Percentiles rank a stretch among this genome's conserved stretches.
phyloP scores from a whole-genome alignment of 2,113 vertebrate genomes.

The Megalops atlanticus region DNA sequence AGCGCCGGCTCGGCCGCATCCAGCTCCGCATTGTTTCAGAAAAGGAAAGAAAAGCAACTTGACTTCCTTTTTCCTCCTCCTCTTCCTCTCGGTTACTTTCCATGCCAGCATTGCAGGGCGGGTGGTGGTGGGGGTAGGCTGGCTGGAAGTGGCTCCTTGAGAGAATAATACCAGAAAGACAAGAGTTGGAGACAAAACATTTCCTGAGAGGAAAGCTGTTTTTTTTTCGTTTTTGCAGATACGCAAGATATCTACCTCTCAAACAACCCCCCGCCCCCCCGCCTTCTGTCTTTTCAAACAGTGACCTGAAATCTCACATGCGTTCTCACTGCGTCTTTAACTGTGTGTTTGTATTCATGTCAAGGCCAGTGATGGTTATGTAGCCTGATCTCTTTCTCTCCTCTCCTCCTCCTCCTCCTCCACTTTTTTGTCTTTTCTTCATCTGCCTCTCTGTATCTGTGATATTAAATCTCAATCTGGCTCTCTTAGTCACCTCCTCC shows the following conservation, averaged over 20 bases:
- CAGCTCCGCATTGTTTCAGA: constrained; percentile 39
- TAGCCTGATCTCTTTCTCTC: neutral
- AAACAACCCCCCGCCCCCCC: neutral
- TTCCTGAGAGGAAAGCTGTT: constrained; percentile 36
- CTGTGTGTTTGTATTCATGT: no score
- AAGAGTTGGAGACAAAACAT: constrained; percentile 18
- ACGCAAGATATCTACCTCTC: neutral
- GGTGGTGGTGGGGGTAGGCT: neutral
- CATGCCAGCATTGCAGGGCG: neutral
- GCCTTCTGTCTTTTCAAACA: neutral
- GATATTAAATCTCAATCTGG: no score
- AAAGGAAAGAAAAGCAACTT: constrained; percentile 33
- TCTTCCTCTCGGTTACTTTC: constrained; percentile 16
- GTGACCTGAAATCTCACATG: no score
- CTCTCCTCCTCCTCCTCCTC: no score
- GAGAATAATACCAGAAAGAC: constrained; percentile 25
- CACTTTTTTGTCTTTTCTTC: no score
- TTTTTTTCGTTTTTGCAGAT: constrained; percentile 13
- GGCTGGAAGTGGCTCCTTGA: constrained; percentile 26
- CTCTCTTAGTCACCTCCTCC: no score
- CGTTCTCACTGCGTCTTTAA: no score
- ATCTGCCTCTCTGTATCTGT: no score
- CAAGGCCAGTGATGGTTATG: no score
- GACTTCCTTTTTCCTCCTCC: constrained; percentile 37
- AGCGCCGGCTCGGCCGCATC: neutral